These are phyloP conservation scores for Acipenser oxyrinchus DNA, from an alignment of 2,797 vertebrate genomes.

Conservation along the genomic window DNA sequence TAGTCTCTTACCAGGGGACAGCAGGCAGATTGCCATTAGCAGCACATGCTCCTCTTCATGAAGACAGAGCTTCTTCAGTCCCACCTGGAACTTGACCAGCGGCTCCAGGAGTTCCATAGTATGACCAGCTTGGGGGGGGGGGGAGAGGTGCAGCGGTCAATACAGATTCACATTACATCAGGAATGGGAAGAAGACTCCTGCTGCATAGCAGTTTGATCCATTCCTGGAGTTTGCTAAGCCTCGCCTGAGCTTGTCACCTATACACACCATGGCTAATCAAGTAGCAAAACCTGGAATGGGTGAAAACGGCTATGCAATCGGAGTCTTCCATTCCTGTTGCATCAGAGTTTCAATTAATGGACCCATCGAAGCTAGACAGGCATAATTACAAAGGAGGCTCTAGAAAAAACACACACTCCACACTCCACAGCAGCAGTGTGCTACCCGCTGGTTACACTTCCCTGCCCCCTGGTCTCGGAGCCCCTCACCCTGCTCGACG, in stretches of 20 bases:
- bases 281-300: neutral
- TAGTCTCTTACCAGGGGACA: slow-evolving; percentile 74
- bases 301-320: neutral
- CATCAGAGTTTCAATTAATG: neutral
- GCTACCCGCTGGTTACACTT: too few relatives aligned
- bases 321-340: neutral
- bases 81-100: slow-evolving; percentile 89
- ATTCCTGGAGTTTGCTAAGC: too few relatives aligned
- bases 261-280: too few relatives aligned
- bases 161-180: neutral
- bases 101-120: slow-evolving; percentile 86
- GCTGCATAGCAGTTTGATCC: too few relatives aligned
- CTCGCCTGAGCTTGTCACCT: too few relatives aligned
- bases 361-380: neutral
- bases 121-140: slow-evolving; percentile 72
- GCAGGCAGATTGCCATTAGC: slow-evolving; percentile 95
- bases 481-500: slow-evolving; percentile 77
- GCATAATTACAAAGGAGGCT: neutral
- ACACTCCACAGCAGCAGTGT: too few relatives aligned
- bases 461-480: neutral
- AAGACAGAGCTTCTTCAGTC: slow-evolving; percentile 89
- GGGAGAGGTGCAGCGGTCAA: slow-evolving; percentile 7
- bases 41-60: slow-evolving; percentile 81
- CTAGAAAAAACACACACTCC: too few relatives aligned
- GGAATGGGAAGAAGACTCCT: too few relatives aligned